phyloP scores from a whole-genome alignment of 2,113 vertebrate species.

The Mellivora capensis region DNA sequence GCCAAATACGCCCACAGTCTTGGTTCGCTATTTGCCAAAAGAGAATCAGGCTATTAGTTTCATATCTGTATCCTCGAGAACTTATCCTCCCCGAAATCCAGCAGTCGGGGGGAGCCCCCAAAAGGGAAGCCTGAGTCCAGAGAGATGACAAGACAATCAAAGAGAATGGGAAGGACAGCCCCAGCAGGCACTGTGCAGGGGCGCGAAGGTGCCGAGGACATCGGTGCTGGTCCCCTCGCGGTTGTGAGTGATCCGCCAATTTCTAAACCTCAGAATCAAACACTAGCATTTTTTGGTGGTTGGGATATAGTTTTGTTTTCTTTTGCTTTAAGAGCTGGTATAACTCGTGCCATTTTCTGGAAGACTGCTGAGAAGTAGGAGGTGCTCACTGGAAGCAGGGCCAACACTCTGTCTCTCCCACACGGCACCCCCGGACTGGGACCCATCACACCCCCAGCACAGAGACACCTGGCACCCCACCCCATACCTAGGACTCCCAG shows the following conservation, averaged over 20 bases:
- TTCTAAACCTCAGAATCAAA: neutral
- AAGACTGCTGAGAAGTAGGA: neutral
- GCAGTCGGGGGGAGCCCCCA: neutral
- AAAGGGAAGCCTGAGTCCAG: neutral
- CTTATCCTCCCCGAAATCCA: neutral
- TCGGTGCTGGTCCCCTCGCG: fast-evolving
- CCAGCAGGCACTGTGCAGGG: neutral
- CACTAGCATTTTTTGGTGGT: neutral
- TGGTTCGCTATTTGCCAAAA: neutral
- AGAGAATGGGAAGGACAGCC: neutral
- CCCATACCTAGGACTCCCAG: neutral
- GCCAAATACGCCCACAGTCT: fast-evolving
- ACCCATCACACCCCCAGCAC: neutral
- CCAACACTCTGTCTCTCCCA: fast-evolving
- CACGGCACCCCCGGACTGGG: fast-evolving
- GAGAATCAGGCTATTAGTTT: neutral
- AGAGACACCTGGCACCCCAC: neutral
- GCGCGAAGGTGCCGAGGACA: fast-evolving
- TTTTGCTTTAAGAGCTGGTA: neutral
- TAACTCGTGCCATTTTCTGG: neutral
- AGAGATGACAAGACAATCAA: fast-evolving
- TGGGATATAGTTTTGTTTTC: no score
- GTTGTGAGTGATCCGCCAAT: neutral
- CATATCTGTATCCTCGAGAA: neutral
- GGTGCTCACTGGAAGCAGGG: fast-evolving